These are phyloP conservation scores for Dendrophyllia cribrosa DNA, from an alignment of 64 coral and sea anemone species.

Conservation along the genomic window DNA sequence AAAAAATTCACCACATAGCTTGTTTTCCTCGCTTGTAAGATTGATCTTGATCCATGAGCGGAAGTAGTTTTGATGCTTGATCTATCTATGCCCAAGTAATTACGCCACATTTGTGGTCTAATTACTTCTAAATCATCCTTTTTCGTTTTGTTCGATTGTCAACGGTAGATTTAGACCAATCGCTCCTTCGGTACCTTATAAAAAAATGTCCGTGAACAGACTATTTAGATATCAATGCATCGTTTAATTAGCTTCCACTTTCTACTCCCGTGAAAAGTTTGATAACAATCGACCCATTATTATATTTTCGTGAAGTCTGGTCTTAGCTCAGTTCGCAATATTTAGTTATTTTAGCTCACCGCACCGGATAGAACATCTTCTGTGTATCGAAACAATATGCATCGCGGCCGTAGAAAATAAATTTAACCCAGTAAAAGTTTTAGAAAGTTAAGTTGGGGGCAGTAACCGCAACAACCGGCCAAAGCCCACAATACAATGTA, in stretches of 20 bases:
- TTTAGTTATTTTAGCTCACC: neutral
- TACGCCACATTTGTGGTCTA: neutral
- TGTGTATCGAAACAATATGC: neutral
- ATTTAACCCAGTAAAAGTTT: neutral
- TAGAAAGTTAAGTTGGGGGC: neutral
- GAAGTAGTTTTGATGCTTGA: constrained; percentile 41
- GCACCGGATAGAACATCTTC: neutral
- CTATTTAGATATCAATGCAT: neutral
- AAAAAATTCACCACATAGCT: neutral
- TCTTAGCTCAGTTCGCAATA: neutral
- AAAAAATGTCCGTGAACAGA: too few species aligned
- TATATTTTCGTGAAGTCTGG: neutral
- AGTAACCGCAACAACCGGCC: neutral
- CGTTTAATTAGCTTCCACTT: neutral
- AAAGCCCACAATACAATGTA: neutral
- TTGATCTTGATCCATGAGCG: neutral
- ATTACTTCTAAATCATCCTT: constrained; percentile 43
- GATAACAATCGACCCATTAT: neutral
- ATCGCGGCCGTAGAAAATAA: neutral
- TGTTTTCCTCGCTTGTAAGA: constrained; percentile 10
- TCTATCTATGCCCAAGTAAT: constrained; percentile 6
- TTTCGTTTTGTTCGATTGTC: neutral
- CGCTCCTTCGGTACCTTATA: neutral
- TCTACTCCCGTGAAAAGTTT: neutral
- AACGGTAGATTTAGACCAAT: constrained; percentile 12